phyloP scores from a whole-genome alignment of 2,888 invertebrate genomes.

The Aphodius granarius region DNA sequence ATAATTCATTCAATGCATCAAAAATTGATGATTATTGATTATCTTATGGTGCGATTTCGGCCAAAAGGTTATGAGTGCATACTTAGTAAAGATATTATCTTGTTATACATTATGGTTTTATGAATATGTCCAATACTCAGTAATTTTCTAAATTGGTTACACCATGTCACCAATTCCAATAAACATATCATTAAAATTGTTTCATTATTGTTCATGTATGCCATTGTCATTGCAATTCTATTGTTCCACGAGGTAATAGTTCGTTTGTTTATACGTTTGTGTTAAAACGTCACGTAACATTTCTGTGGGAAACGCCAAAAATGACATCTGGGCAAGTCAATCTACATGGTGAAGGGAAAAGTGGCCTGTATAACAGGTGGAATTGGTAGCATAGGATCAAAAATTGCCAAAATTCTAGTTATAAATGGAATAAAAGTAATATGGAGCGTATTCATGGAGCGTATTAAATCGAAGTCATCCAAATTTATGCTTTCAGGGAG shows the following conservation, averaged over 20 bases:
- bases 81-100: background rate
- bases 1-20: too few species aligned
- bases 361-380: slow-evolving; percentile 27
- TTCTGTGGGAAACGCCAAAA: background rate
- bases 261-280: background rate
- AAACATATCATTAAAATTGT: background rate
- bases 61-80: too few species aligned
- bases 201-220: background rate
- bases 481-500: slow-evolving; percentile 19
- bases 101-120: background rate
- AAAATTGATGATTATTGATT: too few species aligned
- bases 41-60: too few species aligned
- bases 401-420: slow-evolving; percentile 22
- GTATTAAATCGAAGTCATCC: background rate
- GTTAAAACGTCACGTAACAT: background rate
- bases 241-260: background rate
- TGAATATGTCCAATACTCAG: background rate
- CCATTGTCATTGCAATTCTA: background rate
- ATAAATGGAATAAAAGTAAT: slow-evolving; percentile 23
- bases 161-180: background rate
- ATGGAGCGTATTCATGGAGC: background rate
- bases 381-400: slow-evolving; percentile 18
- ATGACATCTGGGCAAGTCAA: background rate
- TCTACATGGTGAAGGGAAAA: slow-evolving; percentile 8
- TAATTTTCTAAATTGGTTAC: background rate